Evolutionary conservation across 1,140 invertebrate genomes (phyloP), one percentile per base, ranked within the genome.

Genomic region (Drosophila kikkawai): DNA sequence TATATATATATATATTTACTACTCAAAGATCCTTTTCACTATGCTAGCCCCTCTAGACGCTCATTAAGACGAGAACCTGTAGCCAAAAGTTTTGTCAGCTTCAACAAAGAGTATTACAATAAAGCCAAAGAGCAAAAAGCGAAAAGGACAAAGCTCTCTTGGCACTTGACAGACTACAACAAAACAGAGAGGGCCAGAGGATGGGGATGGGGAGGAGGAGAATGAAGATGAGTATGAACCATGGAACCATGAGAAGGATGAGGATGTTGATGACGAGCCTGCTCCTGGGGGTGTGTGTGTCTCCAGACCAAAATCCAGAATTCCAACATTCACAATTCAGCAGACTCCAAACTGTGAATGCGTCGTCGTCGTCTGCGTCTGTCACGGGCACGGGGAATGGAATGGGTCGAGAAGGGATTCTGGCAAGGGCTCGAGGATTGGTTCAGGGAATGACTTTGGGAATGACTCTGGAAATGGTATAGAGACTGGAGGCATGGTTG

Each of bases 101-200:
- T 7, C 32, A 51, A 73, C 70, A 74, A 73, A 44, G 67, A 73
- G 55, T 37, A 60, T 74, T 74, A 60, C 70, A 74, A 60, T 44
- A 65, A 77, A 48, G 51, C 29, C 39, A 37, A 39, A 67, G 60
- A 64, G 64, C 41, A 67, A 34, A 75, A 66, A 41, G 65, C 65
- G 59, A 77, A 77, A 77, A 66, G 66, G 44, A 69, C 79, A 80
- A 83, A 83, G 79, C 84, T 80, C 76, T 87, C 82, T 86, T 84
- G 83, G 60, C 76, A 79, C 67, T 87, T 80, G 83, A 69, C 83
- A 87, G 70, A 79, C 80, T 55, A 66, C 58, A 70, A 58, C 58
- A 56, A 76, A 36, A n/a, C 19, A 56, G 32, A 19, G 48, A 50
- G 48, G 17, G 47, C 66, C 42, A 11, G 48, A 42, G 26, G 42